A percentile compares a stretch with the other conserved stretches of the same genome.
Evolutionary conservation across 2,797 vertebrate species (phyloP).

Genomic region (Heterohyrax brucei): DNA sequence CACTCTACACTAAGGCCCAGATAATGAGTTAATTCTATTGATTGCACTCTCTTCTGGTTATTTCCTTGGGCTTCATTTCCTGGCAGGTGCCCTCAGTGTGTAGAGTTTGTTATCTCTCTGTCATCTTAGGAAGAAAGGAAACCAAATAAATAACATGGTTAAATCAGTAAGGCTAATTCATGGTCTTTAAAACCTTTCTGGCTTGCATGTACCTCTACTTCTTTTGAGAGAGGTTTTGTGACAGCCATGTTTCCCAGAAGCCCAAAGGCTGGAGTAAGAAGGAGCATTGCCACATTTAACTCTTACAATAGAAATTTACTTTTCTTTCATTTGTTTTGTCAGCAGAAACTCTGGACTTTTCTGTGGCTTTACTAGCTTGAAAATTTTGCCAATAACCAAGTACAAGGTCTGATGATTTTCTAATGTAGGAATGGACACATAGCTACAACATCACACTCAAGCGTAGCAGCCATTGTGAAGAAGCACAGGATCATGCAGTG

Average conservation of each 20-base stretch:
- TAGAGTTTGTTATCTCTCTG: conserved; percentile 60
- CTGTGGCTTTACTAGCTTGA: conserved; percentile 18
- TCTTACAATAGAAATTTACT: not conserved
- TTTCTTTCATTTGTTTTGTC: conserved; percentile 21
- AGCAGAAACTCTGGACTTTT: conserved; percentile 67
- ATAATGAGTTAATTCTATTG: conserved; percentile 15
- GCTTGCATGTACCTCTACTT: conserved; percentile 2
- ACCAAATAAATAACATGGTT: conserved; percentile 69
- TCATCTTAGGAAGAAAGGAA: conserved; percentile 69
- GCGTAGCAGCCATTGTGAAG: too few species aligned
- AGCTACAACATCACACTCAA: too few species aligned
- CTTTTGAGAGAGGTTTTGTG: conserved; percentile 56
- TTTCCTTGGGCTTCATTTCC: conserved; percentile 48
- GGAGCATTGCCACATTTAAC: not conserved
- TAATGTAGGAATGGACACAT: not conserved
- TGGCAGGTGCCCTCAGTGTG: conserved; percentile 57
- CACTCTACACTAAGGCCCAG: not conserved
- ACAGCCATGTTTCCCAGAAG: conserved; percentile 27
- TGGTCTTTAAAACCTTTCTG: conserved; percentile 64
- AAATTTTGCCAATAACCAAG: conserved; percentile 40
- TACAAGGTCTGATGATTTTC: not conserved
- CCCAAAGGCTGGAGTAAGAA: not conserved
- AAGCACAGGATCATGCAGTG: too few species aligned
- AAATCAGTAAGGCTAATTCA: conserved; percentile 63
- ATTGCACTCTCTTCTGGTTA: conserved; percentile 40